A percentile compares a stretch with the other conserved stretches of the same genome.
phyloP scores from a whole-genome alignment of 2,113 vertebrate genomes.

The Scophthalmus maximus region DNA sequence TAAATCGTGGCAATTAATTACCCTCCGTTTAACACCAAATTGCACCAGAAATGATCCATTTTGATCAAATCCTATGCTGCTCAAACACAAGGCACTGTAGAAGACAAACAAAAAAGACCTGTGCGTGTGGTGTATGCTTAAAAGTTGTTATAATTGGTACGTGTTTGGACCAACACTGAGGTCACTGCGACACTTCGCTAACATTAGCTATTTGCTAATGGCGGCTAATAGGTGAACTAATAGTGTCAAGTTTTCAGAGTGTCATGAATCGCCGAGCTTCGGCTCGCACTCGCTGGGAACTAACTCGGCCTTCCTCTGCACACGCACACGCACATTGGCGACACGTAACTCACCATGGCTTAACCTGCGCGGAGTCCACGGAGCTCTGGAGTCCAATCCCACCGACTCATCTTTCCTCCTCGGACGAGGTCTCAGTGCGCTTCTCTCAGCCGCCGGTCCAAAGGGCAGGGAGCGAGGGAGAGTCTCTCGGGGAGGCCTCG shows the following conservation, averaged over 20 bases:
- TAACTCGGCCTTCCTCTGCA: neutral
- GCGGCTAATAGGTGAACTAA: conserved; percentile 8
- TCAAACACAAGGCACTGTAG: no score
- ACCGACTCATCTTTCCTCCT: conserved; percentile 13
- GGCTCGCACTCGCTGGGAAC: neutral
- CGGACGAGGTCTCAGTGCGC: conserved; percentile 1
- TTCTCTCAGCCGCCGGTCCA: conserved; percentile 67
- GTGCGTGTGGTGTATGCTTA: no score
- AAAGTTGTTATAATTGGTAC: no score
- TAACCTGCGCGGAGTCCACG: neutral
- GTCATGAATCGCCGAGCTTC: neutral
- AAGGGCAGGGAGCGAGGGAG: conserved; percentile 56
- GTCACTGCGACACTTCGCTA: conserved; percentile 2
- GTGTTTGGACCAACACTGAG: neutral
- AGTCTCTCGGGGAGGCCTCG: conserved; percentile 33
- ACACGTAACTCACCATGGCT: conserved; percentile 65
- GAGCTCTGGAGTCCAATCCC: neutral
- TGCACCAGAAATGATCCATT: neutral
- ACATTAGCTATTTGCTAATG: conserved; percentile 18
- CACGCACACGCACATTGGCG: neutral
- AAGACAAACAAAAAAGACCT: no score
- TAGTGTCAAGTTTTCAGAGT: neutral
- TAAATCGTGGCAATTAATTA: neutral
- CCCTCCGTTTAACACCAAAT: neutral
- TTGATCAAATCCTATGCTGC: no score